Evolutionary conservation across 2,113 vertebrate species (phyloP), one percentile per base, ranked within the genome.

Genomic region (Neopipo cinnamomea): DNA sequence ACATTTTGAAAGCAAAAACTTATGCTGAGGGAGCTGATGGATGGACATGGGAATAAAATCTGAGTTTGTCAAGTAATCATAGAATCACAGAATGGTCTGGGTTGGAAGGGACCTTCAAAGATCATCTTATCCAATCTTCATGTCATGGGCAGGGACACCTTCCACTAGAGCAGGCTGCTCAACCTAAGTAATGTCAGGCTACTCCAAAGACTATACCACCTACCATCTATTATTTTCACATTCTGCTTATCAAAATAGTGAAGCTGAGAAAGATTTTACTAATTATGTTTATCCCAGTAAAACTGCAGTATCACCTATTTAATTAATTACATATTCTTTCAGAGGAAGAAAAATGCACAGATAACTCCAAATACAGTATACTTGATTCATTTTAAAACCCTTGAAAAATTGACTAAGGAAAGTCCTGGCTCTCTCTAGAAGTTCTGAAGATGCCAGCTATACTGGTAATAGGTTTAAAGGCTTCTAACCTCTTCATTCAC

Each of bases 11-110:
- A 92, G n/a, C 4, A 52, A 91, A 55, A 59, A 27, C 5, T 47
- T 47, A 23, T 18, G 28, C 42, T 61, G 18, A 12, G 13, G 4
- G 1, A 1, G 0, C 27, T 35, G 31, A 61, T 8, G 27, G 33
- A 31, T 61, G 27, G 71, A 78, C 35, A 70, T 2, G 19, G 19
- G 14, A 59, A 79, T 58, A 89, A 79, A 70, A 80, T 27, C 5
- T 37, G 37, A 61, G 5, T 47, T 68, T 88, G 16, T 76, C 35
- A 88, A 75, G 30, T 67, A 65, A 56, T 44, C 21, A 30, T 1
- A 78, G 20, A 70, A 68, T 47, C 73, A 67, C 22, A n/a, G 49
- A 82, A 55, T 7, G 23, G 31, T 73, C 44, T 77, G 21, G 12
- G 12, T 49, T 46, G 21, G 37, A 63, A 47, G 2, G 12, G 30